Base-by-base conservation (phyloP, 2,113 vertebrate genomes). In the Oreochromis aureus region DNA sequence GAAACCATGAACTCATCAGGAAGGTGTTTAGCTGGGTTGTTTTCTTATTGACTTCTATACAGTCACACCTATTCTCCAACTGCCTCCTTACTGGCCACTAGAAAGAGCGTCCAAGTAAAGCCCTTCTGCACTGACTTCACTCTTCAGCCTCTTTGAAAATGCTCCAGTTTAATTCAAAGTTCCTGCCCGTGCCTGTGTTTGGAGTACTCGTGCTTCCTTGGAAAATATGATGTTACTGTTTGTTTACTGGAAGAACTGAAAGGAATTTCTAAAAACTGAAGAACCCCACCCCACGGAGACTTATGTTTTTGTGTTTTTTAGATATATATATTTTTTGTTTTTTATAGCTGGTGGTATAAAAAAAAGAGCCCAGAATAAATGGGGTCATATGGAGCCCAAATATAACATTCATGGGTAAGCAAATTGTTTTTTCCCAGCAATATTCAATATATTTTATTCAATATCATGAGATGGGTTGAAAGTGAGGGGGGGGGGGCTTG, bases 371-470 rank as follows among this genome's bases (percentile, higher is more conserved):
- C 19, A 44, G 7, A 24, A 22, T 10, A 9, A 15, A 71, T 24
- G 63, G 36, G 66, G 66, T n/a, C n/a, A 41, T 16, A 24, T 71
- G 39, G 39, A 73, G 22, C 39, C 39, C 5, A 41, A 24, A 4
- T 44, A 5, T 71, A 6, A 0, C 7, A 24, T 44, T 44, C 0
- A 44, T 44, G 5, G 12, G 2, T 71, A 44, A 71, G 27, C 2
- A 41, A 41, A 36, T 66, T 2, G 0, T 41, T 71, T 44, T 44
- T 71, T 44, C n/a, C 19, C 19, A 41, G 34, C 36, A 69, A 22
- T 41, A 69, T 69, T 41, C 36, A 1, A 46, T 46, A 27, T 73
- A 46, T 27, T 46, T 73, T 63, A 63, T 19, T 63, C 59, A 19
- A 63, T 63, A 19, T 63, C 0, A 34, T 34, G 59, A 61, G 30